Evolutionary conservation across 2,888 invertebrate species (phyloP).

Genomic region (Poecilobothrus nobilitatus): DNA sequence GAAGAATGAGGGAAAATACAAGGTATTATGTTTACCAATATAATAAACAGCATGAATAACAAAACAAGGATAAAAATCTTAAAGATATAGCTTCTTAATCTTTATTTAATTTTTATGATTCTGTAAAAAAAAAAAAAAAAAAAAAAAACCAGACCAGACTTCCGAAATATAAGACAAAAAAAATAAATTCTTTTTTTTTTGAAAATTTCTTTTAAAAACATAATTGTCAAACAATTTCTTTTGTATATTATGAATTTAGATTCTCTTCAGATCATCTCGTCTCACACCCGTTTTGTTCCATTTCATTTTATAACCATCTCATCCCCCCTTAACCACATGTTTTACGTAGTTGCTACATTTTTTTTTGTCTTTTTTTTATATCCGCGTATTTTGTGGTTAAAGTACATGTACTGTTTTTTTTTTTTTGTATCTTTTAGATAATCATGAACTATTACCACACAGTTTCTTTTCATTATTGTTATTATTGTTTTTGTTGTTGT

Average conservation of each 20-base stretch:
- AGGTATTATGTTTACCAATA: background rate
- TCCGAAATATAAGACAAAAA: too few species aligned
- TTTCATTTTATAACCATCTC: too few species aligned
- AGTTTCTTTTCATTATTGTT: background rate
- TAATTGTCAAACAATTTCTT: background rate
- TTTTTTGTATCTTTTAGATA: background rate
- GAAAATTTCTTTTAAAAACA: background rate
- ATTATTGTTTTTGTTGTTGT: too few species aligned
- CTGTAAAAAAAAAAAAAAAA: background rate
- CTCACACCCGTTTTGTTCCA: too few species aligned
- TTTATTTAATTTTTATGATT: background rate
- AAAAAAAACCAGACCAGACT: too few species aligned
- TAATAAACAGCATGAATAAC: background rate
- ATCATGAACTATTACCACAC: background rate
- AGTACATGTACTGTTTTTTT: background rate
- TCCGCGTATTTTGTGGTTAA: too few species aligned
- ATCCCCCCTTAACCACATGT: too few species aligned
- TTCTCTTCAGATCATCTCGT: background rate
- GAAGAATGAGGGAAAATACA: too few species aligned
- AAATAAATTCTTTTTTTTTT: too few species aligned
- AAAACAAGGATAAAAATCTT: background rate
- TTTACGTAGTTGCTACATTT: too few species aligned
- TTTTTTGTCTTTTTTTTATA: too few species aligned
- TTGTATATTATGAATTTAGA: background rate
- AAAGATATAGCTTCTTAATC: background rate